Evolutionary conservation across 2,797 vertebrate genomes (phyloP).

Genomic region (Salmo trutta): DNA sequence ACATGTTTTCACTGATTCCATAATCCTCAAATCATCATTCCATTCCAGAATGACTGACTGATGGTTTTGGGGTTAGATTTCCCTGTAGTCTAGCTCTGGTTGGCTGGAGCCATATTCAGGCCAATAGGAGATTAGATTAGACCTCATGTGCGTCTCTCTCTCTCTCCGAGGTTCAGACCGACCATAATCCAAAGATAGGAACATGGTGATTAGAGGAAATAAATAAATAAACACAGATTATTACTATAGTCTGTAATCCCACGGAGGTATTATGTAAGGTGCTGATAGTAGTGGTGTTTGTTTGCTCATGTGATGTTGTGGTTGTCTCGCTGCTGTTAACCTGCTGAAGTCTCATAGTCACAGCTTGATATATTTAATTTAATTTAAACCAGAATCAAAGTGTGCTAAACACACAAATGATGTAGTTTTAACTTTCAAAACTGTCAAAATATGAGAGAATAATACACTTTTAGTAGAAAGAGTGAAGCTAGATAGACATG

Average conservation of each 20-base stretch:
- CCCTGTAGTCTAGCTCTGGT: constrained; percentile 33
- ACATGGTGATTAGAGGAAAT: constrained; percentile 48
- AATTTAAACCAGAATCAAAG: background rate
- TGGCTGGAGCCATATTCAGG: constrained; percentile 54
- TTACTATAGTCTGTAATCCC: constrained; percentile 58
- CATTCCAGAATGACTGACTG: constrained; percentile 12
- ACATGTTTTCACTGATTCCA: background rate
- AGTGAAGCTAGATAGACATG: too few species aligned
- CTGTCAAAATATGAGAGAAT: constrained; percentile 8
- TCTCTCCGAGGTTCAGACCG: constrained; percentile 28
- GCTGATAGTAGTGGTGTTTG: constrained; percentile 40
- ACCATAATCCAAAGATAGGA: constrained; percentile 54
- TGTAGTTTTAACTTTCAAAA: background rate
- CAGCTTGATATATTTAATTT: background rate
- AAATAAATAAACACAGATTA: constrained; percentile 65
- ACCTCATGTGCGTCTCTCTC: constrained; percentile 47
- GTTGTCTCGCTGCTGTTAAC: constrained; percentile 33
- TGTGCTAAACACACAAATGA: background rate
- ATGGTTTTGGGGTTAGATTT: constrained; percentile 30
- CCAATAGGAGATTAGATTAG: constrained; percentile 72
- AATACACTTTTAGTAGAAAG: background rate
- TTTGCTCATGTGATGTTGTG: background rate
- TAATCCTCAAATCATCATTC: constrained; percentile 27
- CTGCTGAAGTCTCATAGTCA: background rate
- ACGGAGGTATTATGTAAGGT: constrained; percentile 59